These are phyloP conservation scores for Pardosa pseudoannulata DNA, from an alignment of 2,888 invertebrate genomes.

Conservation along the genomic window DNA sequence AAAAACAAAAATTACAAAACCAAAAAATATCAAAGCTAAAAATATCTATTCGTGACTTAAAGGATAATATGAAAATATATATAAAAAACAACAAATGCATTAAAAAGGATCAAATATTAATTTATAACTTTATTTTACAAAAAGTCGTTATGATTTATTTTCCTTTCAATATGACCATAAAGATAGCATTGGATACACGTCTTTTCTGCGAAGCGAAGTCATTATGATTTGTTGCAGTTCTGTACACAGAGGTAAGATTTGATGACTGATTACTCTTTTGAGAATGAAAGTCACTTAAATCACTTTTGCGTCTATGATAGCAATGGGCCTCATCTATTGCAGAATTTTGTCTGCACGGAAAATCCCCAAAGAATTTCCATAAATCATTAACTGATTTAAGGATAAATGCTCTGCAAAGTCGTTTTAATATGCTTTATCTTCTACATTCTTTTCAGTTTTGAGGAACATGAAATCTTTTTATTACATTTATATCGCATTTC, in stretches of 20 bases:
- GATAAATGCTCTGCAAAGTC: background rate
- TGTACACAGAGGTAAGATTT: background rate
- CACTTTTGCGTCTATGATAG: background rate
- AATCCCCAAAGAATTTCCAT: background rate
- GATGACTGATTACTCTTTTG: constrained; percentile 10
- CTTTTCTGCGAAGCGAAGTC: background rate
- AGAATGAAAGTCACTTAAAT: background rate
- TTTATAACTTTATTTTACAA: background rate
- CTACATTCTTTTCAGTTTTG: background rate
- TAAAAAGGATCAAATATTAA: too few species aligned
- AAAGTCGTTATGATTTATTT: background rate
- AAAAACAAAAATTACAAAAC: too few species aligned
- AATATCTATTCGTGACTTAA: too few species aligned
- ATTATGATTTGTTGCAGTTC: background rate
- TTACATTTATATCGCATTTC: too few species aligned
- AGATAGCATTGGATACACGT: background rate
- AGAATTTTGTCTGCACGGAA: background rate
- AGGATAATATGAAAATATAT: too few species aligned
- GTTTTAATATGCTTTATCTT: background rate
- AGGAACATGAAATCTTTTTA: background rate
- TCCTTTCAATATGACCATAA: background rate
- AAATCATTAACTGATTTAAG: constrained; percentile 2
- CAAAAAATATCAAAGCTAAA: too few species aligned
- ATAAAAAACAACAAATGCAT: too few species aligned
- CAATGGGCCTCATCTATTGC: constrained; percentile 1